A percentile compares a stretch with the other conserved stretches of the same genome.
phyloP scores from a whole-genome alignment of 1,140 invertebrate species.

The Melanaphis sacchari region DNA sequence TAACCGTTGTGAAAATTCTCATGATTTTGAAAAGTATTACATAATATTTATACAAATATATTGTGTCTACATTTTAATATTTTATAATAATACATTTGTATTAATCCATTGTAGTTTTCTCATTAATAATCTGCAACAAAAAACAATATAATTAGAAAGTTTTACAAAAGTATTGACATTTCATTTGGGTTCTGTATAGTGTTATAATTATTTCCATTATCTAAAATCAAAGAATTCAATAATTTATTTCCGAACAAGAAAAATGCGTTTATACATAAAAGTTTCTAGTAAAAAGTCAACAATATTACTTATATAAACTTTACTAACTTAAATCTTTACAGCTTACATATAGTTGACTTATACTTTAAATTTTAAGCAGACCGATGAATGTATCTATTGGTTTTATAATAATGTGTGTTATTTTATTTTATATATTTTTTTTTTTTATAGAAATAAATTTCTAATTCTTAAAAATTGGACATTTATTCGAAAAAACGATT shows the following conservation, averaged over 20 bases:
- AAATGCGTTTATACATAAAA: neutral
- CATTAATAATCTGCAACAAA: neutral
- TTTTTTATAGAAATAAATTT: too few relatives aligned
- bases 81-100: neutral
- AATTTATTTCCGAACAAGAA: neutral
- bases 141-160: neutral
- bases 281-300: neutral
- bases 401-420: neutral
- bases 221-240: neutral
- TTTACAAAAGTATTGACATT: neutral
- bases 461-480: too few relatives aligned
- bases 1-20: neutral
- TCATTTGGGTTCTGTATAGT: neutral
- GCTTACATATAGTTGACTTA: neutral
- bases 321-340: neutral
- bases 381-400: neutral
- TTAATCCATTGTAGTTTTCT: neutral
- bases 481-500: too few relatives aligned
- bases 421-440: too few relatives aligned
- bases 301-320: neutral
- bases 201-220: neutral
- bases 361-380: neutral
- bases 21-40: neutral
- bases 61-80: neutral
- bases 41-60: neutral